phyloP scores from a whole-genome alignment of 2,113 vertebrate species.

The Pteropus alecto region DNA sequence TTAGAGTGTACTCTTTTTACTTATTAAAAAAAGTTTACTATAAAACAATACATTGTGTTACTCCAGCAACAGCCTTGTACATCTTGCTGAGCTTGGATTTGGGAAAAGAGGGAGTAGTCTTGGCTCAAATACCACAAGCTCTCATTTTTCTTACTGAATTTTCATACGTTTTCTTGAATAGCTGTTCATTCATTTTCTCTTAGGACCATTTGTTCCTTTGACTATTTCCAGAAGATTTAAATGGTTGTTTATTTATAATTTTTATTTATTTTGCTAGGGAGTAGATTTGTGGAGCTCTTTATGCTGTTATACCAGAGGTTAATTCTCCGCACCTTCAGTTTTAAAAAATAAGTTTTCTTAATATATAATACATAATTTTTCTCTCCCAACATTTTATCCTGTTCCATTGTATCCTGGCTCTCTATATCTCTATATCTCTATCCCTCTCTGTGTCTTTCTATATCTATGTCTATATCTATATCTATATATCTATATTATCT shows the following conservation, averaged over 20 bases:
- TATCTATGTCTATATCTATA: background rate
- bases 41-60: background rate
- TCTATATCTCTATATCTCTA: background rate
- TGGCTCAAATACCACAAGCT: background rate
- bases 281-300: background rate
- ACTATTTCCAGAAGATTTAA: background rate
- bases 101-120: background rate
- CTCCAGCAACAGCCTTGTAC: background rate
- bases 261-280: background rate
- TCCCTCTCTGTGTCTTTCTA: background rate
- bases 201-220: background rate
- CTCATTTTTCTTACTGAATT: background rate
- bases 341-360: background rate
- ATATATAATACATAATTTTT: background rate
- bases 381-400: background rate
- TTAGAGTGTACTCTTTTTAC: background rate
- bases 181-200: background rate
- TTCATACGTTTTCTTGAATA: background rate
- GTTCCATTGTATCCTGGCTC: background rate
- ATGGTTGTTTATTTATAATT: background rate
- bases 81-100: background rate
- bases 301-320: background rate
- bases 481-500: background rate
- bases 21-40: background rate
- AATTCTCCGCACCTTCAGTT: background rate